These are phyloP conservation scores for Plecotus auritus DNA, from an alignment of 2,113 vertebrate species.

Conservation along the genomic window DNA sequence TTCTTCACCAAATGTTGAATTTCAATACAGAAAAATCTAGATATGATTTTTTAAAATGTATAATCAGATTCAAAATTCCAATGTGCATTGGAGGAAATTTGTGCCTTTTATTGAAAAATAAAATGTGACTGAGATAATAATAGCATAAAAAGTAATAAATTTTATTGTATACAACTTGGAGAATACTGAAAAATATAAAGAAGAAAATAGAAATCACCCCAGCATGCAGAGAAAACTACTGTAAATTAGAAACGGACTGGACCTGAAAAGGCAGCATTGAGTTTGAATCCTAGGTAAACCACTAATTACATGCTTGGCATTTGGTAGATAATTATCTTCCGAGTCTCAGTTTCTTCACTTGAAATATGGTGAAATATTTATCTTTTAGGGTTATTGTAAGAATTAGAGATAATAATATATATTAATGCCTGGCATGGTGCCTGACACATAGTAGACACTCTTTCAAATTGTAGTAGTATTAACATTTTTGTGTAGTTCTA, in stretches of 20 bases:
- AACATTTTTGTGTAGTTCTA: not conserved
- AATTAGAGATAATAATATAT: not conserved
- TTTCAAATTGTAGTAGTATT: not conserved
- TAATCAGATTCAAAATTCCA: slow-evolving; percentile 20
- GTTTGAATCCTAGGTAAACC: not conserved
- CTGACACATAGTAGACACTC: not conserved
- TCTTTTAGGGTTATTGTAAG: not conserved
- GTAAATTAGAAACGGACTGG: not conserved
- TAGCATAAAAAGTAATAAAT: not conserved
- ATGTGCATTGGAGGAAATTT: not conserved
- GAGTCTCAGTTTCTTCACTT: not conserved
- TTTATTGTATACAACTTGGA: not conserved
- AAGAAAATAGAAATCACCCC: not conserved
- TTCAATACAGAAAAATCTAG: slow-evolving; percentile 28
- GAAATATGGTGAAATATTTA: not conserved
- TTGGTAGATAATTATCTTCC: not conserved
- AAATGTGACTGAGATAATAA: slow-evolving; percentile 3
- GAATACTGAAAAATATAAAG: slow-evolving; percentile 17
- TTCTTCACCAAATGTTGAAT: not conserved
- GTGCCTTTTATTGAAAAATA: slow-evolving; percentile 26
- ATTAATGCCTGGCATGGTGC: not conserved
- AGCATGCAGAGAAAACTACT: not conserved
- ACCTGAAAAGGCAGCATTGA: not conserved
- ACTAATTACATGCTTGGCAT: not conserved
- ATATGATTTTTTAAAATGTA: not conserved